phyloP scores from a whole-genome alignment of 2,113 vertebrate genomes.

The Sinocyclocheilus grahami region DNA sequence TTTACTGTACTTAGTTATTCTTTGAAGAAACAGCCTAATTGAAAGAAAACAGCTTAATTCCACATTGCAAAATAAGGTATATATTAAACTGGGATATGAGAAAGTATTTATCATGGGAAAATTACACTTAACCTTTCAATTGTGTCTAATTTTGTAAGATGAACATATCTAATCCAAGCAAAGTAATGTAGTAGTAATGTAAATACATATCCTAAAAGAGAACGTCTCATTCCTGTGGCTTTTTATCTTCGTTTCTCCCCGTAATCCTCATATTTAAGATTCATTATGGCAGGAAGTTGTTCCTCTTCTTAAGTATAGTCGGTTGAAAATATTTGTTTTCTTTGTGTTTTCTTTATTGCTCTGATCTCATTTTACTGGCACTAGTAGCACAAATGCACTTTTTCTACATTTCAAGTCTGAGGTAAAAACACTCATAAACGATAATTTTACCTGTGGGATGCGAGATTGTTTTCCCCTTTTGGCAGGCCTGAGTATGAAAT shows the following conservation, averaged over 20 bases:
- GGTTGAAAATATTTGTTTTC: conserved; percentile 63
- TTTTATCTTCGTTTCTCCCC: conserved; percentile 55
- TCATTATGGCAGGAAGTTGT: conserved; percentile 63
- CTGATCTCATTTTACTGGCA: conserved; percentile 72
- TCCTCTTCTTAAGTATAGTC: conserved; percentile 63
- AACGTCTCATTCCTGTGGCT: neutral
- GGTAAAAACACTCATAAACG: conserved; percentile 92
- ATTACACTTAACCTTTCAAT: neutral
- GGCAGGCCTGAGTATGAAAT: conserved; percentile 83
- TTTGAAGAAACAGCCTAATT: too few relatives aligned
- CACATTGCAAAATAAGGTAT: too few relatives aligned
- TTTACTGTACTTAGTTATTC: too few relatives aligned
- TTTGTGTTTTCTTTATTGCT: conserved; percentile 67
- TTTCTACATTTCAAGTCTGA: conserved; percentile 84
- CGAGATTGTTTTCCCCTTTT: conserved; percentile 85
- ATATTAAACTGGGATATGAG: too few relatives aligned
- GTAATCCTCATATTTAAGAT: conserved; percentile 57
- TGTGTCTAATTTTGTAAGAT: neutral
- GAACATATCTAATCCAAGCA: neutral
- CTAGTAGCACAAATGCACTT: conserved; percentile 79
- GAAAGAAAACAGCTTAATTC: too few relatives aligned
- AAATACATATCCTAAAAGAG: neutral
- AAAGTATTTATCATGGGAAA: neutral
- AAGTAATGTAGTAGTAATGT: neutral
- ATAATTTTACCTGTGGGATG: conserved; percentile 87